A percentile compares a stretch with the other conserved stretches of the same genome.
These are phyloP conservation scores for Drosophila azteca DNA, from an alignment of 1,140 invertebrate genomes.

Conservation along the genomic window DNA sequence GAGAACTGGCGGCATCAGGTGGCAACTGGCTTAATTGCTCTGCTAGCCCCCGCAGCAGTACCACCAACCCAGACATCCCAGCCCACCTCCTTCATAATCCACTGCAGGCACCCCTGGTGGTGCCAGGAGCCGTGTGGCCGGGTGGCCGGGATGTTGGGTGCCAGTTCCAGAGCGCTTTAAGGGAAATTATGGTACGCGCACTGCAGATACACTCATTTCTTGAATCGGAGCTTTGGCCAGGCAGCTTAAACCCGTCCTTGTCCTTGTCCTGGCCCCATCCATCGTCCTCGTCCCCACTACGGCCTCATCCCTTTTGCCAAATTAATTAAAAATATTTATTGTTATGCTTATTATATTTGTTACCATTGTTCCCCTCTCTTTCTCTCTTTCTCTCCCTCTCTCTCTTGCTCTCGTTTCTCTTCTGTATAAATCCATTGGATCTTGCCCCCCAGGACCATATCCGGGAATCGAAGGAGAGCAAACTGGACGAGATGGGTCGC, in stretches of 20 bases:
- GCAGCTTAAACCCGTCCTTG: slow-evolving; percentile 4
- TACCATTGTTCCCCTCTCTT: not conserved
- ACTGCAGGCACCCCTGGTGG: slow-evolving; percentile 16
- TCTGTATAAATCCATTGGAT: slow-evolving; percentile 17
- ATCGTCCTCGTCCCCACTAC: too few relatives aligned
- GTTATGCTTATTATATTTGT: slow-evolving; percentile 58
- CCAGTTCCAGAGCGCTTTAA: too few relatives aligned
- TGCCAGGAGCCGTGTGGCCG: too few relatives aligned
- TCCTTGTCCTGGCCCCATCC: not conserved
- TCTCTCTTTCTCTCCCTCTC: slow-evolving; percentile 2
- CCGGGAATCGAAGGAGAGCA: slow-evolving; percentile 90
- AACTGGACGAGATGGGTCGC: slow-evolving; percentile 88
- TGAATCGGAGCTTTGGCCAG: slow-evolving; percentile 1
- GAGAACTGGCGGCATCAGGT: slow-evolving; percentile 32
- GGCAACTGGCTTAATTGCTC: slow-evolving; percentile 58
- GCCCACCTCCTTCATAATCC: slow-evolving; percentile 19
- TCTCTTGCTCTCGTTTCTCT: too few relatives aligned
- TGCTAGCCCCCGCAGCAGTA: not conserved
- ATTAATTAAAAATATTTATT: slow-evolving; percentile 77
- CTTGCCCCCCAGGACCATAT: slow-evolving; percentile 88
- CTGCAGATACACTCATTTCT: slow-evolving; percentile 12
- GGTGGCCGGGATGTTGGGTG: too few relatives aligned
- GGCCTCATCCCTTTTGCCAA: slow-evolving; percentile 21
- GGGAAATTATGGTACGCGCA: too few relatives aligned
- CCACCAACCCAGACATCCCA: not conserved